A percentile compares a stretch with the other conserved stretches of the same genome.
Conservation (phyloP, 2,888 invertebrate species). For the Plutella xylostella region DNA sequence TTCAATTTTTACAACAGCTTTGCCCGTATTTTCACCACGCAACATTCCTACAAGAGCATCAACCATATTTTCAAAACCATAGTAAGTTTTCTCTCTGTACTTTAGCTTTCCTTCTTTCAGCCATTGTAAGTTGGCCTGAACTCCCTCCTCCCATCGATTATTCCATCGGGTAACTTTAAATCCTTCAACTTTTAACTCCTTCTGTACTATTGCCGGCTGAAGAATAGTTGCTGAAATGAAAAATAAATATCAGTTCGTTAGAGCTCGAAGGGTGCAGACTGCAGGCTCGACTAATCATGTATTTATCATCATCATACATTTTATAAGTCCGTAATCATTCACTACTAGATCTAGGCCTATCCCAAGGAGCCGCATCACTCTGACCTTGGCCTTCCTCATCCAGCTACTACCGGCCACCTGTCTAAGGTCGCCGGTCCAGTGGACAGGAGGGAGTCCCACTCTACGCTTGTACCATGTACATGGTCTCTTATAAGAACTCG, state of each 20-base stretch:
- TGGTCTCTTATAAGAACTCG: no score
- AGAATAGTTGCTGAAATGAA: constrained; percentile 50
- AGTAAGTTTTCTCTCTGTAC: constrained; percentile 75
- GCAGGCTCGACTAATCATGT: not conserved
- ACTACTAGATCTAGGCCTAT: no score
- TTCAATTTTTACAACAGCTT: constrained; percentile 78
- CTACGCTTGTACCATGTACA: no score
- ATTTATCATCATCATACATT: no score
- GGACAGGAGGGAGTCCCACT: no score
- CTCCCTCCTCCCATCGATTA: constrained; percentile 72
- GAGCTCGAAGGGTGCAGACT: not conserved
- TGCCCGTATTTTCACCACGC: constrained; percentile 76
- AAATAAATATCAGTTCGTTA: not conserved
- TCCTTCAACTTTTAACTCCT: constrained; percentile 77
- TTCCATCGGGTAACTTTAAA: constrained; percentile 71
- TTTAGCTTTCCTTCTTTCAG: constrained; percentile 76
- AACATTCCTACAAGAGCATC: constrained; percentile 75
- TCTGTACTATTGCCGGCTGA: constrained; percentile 70
- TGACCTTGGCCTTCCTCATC: no score
- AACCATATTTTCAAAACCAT: constrained; percentile 81
- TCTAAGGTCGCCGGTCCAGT: no score
- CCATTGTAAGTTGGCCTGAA: constrained; percentile 73
- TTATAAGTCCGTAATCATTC: no score
- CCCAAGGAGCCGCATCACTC: no score
- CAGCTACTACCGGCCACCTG: no score